A percentile compares a stretch with the other conserved stretches of the same genome.
Evolutionary conservation across 2,797 vertebrate species (phyloP).

Genomic region (Enteromius treurensis): DNA sequence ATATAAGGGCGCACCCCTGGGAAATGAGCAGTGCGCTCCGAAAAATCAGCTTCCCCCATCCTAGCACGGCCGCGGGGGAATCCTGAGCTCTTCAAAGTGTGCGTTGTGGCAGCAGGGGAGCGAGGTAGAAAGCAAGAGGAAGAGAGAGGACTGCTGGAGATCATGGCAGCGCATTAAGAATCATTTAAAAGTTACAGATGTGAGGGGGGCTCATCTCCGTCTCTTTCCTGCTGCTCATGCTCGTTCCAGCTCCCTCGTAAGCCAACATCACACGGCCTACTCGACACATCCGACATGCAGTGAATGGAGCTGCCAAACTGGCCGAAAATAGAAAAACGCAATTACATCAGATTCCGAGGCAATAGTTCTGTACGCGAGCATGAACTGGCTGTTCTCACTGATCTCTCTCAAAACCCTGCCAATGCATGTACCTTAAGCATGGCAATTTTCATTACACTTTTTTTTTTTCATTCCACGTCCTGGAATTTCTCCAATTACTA

Average conservation of each 20-base stretch:
- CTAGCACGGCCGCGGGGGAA: conserved; percentile 48
- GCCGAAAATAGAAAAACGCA: conserved; percentile 48
- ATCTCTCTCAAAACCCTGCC: not conserved
- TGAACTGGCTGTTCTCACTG: not conserved
- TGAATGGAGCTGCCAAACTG: conserved; percentile 1
- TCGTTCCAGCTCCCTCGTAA: conserved; percentile 36
- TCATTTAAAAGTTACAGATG: conserved; percentile 48
- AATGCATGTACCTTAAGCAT: not conserved
- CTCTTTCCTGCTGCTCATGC: conserved; percentile 20
- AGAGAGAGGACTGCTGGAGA: conserved; percentile 23
- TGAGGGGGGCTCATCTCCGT: conserved; percentile 15
- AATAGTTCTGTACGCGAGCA: conserved; percentile 13
- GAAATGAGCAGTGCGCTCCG: conserved; percentile 28
- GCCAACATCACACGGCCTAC: conserved; percentile 50
- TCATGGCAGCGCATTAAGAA: conserved; percentile 50
- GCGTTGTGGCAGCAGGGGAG: not conserved
- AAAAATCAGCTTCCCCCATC: conserved; percentile 42
- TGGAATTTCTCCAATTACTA: conserved; percentile 23
- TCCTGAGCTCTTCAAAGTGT: conserved; percentile 51
- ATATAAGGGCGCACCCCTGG: conserved; percentile 32
- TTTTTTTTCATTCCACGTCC: not conserved
- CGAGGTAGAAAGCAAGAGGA: not conserved
- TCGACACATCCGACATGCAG: conserved; percentile 37
- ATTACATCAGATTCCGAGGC: conserved; percentile 48
- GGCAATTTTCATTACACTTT: not conserved